A percentile compares a stretch with the other conserved stretches of the same genome.
These are phyloP conservation scores for Caenorhabditis doughertyi DNA, from an alignment of 2,888 invertebrate species.

Conservation along the genomic window DNA sequence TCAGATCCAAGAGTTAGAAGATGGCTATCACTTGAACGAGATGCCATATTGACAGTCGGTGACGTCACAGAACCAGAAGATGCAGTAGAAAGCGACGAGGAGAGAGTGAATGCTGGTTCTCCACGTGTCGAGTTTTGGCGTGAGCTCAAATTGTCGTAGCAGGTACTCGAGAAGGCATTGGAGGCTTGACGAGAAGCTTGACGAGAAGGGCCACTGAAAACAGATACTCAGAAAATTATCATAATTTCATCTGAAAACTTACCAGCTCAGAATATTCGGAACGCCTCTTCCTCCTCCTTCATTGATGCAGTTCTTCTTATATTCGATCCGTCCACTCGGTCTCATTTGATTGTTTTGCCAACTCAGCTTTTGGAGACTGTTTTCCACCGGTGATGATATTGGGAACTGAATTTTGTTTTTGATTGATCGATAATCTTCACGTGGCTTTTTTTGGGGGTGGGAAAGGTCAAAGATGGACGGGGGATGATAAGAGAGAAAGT, in stretches of 20 bases:
- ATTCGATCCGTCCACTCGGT: slow-evolving; percentile 37
- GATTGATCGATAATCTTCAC: too few species aligned
- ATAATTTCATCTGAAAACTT: too few species aligned
- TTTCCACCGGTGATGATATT: too few species aligned
- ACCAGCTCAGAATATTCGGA: not conserved
- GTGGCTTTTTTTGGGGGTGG: too few species aligned
- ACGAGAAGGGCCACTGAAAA: not conserved
- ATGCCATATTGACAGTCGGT: not conserved
- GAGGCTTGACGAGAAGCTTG: too few species aligned
- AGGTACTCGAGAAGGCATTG: slow-evolving; percentile 2
- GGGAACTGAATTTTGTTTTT: too few species aligned
- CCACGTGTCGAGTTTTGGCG: not conserved
- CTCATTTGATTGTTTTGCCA: slow-evolving; percentile 19
- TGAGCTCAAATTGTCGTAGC: slow-evolving; percentile 19
- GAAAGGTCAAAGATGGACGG: too few species aligned
- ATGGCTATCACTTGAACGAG: slow-evolving; percentile 31
- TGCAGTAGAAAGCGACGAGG: not conserved
- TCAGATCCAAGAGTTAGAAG: slow-evolving; percentile 45
- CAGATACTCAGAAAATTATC: not conserved
- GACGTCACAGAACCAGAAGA: not conserved
- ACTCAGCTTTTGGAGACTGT: too few species aligned
- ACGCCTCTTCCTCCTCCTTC: not conserved
- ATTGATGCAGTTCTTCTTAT: not conserved
- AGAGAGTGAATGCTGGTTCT: not conserved
- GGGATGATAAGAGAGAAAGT: too few species aligned